Conservation (phyloP, 2,113 vertebrate genomes). For the Lates calcarifer region DNA sequence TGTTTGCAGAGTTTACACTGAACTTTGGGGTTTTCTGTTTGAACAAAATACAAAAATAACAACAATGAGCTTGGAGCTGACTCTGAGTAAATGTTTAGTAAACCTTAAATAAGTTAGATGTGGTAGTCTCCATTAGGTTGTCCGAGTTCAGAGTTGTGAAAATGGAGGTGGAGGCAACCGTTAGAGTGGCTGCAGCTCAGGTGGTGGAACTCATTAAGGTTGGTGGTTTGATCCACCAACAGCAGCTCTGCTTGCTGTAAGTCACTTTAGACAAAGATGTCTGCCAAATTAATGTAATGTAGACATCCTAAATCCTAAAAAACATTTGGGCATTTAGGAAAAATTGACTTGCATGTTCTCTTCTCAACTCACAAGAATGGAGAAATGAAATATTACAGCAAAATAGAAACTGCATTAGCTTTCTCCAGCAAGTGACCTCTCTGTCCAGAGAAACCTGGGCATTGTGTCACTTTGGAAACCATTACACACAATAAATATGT, state of each 20-base stretch:
- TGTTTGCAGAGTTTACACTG: too few relatives aligned
- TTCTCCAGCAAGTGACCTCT: slow-evolving; percentile 21
- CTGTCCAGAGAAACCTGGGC: slow-evolving; percentile 2
- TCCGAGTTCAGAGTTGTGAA: too few relatives aligned
- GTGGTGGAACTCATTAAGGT: background rate
- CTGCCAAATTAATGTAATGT: background rate
- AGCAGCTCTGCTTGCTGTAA: too few relatives aligned
- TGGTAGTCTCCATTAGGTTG: too few relatives aligned
- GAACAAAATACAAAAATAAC: too few relatives aligned
- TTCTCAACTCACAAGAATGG: background rate
- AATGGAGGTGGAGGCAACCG: too few relatives aligned
- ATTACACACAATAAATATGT: slow-evolving; percentile 20
- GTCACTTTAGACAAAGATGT: background rate
- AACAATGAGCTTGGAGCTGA: too few relatives aligned
- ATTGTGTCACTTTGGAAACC: slow-evolving; percentile 32
- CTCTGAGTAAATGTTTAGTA: too few relatives aligned
- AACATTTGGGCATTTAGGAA: background rate
- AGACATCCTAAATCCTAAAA: background rate
- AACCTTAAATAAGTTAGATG: too few relatives aligned
- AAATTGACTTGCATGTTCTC: background rate
- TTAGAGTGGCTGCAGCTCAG: background rate
- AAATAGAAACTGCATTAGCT: background rate
- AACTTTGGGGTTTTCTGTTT: too few relatives aligned
- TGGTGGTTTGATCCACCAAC: background rate
- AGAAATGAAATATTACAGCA: background rate